Conservation (phyloP, 2,888 invertebrate genomes). For the Pasiphila rectangulata region DNA sequence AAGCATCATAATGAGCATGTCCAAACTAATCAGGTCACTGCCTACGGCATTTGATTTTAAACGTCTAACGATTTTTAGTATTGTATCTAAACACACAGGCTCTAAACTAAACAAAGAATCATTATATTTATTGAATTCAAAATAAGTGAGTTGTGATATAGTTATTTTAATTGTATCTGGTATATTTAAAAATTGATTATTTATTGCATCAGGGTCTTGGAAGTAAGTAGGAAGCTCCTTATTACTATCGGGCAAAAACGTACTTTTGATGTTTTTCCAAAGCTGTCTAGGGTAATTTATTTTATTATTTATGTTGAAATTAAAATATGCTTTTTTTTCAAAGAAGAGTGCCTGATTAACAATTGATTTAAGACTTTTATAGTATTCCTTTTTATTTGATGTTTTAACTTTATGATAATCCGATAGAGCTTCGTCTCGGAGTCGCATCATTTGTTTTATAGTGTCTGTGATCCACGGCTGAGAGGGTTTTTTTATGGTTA, state of each 20-base stretch:
- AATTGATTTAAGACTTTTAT: constrained; percentile 3
- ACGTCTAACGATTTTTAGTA: background rate
- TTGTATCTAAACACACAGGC: background rate
- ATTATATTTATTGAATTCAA: constrained; percentile 1
- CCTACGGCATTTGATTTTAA: constrained; percentile 10
- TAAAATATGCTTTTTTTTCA: too few species aligned
- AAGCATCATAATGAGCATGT: constrained; percentile 10
- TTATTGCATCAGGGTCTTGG: constrained; percentile 6
- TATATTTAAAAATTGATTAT: constrained; percentile 8
- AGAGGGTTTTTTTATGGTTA: background rate
- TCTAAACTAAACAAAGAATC: background rate
- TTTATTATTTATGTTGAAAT: too few species aligned
- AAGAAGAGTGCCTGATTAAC: constrained; percentile 9
- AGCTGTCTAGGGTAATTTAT: constrained; percentile 1
- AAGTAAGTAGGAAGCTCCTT: background rate
- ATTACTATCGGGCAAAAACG: background rate
- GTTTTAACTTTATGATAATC: constrained; percentile 6
- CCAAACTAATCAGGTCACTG: background rate
- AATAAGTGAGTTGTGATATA: background rate
- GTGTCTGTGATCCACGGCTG: constrained; percentile 12
- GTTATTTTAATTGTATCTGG: background rate
- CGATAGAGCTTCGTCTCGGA: constrained; percentile 9
- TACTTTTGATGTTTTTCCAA: constrained; percentile 10
- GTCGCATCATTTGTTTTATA: constrained; percentile 5
- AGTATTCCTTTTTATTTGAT: background rate